phyloP scores from a whole-genome alignment of 1,140 invertebrate species.

The Drosophila mauritiana region DNA sequence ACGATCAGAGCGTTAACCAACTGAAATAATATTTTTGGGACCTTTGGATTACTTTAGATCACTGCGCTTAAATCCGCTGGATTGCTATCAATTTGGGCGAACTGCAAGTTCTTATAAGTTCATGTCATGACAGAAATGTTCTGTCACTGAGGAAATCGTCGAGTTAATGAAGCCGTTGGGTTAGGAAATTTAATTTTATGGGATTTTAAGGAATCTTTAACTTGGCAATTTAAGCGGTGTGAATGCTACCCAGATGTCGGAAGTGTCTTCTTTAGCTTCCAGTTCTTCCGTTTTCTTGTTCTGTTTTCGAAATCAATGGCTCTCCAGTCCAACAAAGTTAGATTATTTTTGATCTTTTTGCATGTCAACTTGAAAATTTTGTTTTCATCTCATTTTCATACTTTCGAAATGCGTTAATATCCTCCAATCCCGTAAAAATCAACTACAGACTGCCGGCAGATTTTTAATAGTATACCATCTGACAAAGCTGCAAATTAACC shows the following conservation, averaged over 20 bases:
- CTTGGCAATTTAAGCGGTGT: conserved; percentile 91
- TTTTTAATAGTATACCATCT: conserved; percentile 97
- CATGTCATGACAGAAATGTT: no score
- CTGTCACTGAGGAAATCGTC: conserved; percentile 88
- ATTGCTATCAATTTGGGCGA: conserved; percentile 93
- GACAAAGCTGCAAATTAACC: no score
- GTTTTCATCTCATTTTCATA: no score
- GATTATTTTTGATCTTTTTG: conserved; percentile 93
- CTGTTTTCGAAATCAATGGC: conserved; percentile 58
- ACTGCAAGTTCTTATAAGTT: conserved; percentile 94
- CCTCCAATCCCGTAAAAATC: conserved; percentile 91
- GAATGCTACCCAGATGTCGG: conserved; percentile 89
- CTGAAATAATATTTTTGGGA: no score
- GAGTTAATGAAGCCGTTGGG: conserved; percentile 98
- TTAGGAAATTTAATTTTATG: conserved; percentile 91
- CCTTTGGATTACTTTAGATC: conserved; percentile 88
- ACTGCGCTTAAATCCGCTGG: conserved; percentile 94
- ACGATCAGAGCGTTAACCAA: neutral
- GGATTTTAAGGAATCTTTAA: conserved; percentile 95
- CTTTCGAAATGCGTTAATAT: conserved; percentile 91
- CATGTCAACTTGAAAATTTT: conserved; percentile 96
- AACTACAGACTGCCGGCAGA: conserved; percentile 93
- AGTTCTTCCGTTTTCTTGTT: conserved; percentile 16
- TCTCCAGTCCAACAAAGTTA: conserved; percentile 97
- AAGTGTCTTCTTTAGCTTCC: conserved; percentile 88